Conservation (phyloP, 2,797 vertebrate genomes). For the Anniella stebbinsi region DNA sequence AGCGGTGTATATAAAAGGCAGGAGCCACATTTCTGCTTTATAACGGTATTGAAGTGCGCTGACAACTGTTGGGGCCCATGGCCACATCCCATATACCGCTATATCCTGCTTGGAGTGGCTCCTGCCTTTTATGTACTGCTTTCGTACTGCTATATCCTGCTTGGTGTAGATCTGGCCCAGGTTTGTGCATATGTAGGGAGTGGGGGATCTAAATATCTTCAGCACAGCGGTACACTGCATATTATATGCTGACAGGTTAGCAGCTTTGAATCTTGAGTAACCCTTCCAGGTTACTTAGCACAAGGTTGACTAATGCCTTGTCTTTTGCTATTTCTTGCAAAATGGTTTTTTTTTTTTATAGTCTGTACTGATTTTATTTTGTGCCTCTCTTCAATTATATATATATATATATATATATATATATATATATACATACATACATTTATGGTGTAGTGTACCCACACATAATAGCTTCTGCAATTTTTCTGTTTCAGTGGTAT, state of each 20-base stretch:
- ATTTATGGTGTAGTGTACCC: slow-evolving; percentile 37
- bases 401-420: too few relatives aligned
- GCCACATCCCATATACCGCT: too few relatives aligned
- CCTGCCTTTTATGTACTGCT: too few relatives aligned
- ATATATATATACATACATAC: not conserved
- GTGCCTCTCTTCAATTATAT: slow-evolving; percentile 64
- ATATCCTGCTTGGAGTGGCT: too few relatives aligned
- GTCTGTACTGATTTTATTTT: slow-evolving; percentile 71
- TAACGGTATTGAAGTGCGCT: too few relatives aligned
- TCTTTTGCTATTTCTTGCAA: not conserved
- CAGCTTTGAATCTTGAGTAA: slow-evolving; percentile 45
- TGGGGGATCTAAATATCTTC: fast-evolving
- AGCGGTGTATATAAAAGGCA: too few relatives aligned
- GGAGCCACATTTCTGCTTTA: too few relatives aligned
- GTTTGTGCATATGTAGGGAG: too few relatives aligned
- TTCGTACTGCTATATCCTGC: too few relatives aligned
- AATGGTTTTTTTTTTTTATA: slow-evolving; percentile 63
- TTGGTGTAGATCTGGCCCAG: too few relatives aligned
- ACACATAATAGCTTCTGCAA: slow-evolving; percentile 61
- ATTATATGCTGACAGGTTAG: slow-evolving; percentile 30
- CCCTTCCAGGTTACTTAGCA: slow-evolving; percentile 22
- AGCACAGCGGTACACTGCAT: slow-evolving; percentile 44
- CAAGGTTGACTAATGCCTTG: slow-evolving; percentile 42
- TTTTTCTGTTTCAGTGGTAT: slow-evolving; percentile 51
- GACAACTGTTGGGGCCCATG: too few relatives aligned